Evolutionary conservation across 2,113 vertebrate genomes (phyloP).

Genomic region (Pionites leucogaster): DNA sequence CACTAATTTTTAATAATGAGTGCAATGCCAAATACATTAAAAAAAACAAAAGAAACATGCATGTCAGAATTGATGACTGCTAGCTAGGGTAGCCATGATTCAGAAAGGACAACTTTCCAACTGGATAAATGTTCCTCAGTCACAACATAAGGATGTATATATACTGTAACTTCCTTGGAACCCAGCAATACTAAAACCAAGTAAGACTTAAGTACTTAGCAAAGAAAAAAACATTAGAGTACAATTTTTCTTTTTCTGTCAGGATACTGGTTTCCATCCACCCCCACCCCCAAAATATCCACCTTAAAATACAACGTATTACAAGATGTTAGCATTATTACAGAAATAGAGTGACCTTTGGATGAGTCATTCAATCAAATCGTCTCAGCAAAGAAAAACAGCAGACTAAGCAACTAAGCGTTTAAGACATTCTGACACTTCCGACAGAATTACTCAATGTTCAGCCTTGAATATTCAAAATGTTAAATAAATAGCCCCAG

Average conservation of each 20-base stretch:
- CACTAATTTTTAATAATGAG: conserved; percentile 38
- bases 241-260: not conserved
- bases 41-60: conserved; percentile 36
- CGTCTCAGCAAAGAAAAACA: conserved; percentile 12
- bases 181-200: not conserved
- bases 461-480: conserved; percentile 41
- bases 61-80: conserved; percentile 48
- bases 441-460: conserved; percentile 40
- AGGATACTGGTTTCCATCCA: not conserved
- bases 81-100: not conserved
- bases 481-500: conserved; percentile 33
- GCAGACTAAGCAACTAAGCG: conserved; percentile 44
- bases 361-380: conserved; percentile 58
- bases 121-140: not conserved
- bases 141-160: not conserved
- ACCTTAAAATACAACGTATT: conserved; percentile 17
- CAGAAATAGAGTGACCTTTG: conserved; percentile 27
- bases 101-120: conserved; percentile 24
- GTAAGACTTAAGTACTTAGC: not conserved
- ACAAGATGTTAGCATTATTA: conserved; percentile 10
- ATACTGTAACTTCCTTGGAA: not conserved
- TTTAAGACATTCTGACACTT: conserved; percentile 51
- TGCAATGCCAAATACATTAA: conserved; percentile 32
- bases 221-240: not conserved
- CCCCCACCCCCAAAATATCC: not conserved